Evolutionary conservation across 2,797 vertebrate species (phyloP).

Genomic region (Hypotaenidia okinawae): DNA sequence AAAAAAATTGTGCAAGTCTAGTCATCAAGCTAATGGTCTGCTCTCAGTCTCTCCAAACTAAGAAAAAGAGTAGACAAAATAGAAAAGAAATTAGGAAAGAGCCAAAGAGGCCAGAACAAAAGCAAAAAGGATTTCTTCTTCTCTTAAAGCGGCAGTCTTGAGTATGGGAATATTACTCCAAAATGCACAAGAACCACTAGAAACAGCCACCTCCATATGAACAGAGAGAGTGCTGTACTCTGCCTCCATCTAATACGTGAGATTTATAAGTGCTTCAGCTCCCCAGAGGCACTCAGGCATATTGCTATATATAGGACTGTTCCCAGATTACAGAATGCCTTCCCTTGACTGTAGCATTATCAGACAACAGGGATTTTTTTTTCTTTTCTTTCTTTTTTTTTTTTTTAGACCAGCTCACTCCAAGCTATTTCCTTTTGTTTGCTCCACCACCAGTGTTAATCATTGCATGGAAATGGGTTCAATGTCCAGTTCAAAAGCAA

Average conservation of each 20-base stretch:
- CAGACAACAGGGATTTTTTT: constrained; percentile 36
- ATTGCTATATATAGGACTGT: constrained; percentile 72
- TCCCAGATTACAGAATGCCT: constrained; percentile 65
- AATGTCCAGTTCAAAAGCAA: constrained; percentile 41
- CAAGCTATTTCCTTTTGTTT: constrained; percentile 39
- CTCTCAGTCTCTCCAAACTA: constrained; percentile 12
- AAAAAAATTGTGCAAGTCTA: constrained; percentile 39
- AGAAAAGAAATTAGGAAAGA: constrained; percentile 22
- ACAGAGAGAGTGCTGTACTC: constrained; percentile 11
- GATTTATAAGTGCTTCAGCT: constrained; percentile 65
- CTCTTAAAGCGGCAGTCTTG: neutral
- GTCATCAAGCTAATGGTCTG: constrained; percentile 40
- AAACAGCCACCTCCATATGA: constrained; percentile 44
- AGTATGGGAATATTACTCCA: neutral
- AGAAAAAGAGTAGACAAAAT: constrained; percentile 20
- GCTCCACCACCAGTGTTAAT: constrained; percentile 20
- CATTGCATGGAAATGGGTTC: constrained; percentile 48
- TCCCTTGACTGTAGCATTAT: constrained; percentile 46
- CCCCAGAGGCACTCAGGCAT: constrained; percentile 61
- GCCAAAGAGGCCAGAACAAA: neutral
- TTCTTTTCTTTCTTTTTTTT: neutral
- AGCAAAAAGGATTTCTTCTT: neutral
- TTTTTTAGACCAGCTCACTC: neutral
- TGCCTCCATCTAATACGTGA: constrained; percentile 56
- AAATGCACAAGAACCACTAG: constrained; percentile 17